Conservation (phyloP, 2,888 invertebrate species). For the Crepidodera aurea region DNA sequence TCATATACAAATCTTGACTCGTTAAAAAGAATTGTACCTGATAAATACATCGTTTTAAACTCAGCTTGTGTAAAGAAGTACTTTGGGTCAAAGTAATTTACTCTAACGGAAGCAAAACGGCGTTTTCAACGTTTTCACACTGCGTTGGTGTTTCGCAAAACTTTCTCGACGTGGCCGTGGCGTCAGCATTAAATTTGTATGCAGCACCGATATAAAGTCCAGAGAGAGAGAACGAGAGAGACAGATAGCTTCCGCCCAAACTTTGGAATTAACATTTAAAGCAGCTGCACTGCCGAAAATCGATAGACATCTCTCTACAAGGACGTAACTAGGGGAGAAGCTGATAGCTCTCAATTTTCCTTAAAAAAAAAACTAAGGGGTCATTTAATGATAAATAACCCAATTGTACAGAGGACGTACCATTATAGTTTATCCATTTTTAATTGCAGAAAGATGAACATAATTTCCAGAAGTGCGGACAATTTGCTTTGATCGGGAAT, state of each 20-base stretch:
- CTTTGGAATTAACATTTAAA: constrained; percentile 7
- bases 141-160: constrained; percentile 1
- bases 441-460: too few species aligned
- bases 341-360: too few species aligned
- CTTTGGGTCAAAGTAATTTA: constrained; percentile 4
- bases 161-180: not conserved
- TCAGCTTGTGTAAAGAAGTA: not conserved
- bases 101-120: not conserved
- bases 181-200: not conserved
- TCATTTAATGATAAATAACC: too few species aligned
- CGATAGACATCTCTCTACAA: not conserved
- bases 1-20: too few species aligned
- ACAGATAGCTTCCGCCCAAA: constrained; percentile 1
- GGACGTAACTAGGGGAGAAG: not conserved
- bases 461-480: too few species aligned
- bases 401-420: too few species aligned
- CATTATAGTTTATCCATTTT: too few species aligned
- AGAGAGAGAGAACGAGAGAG: not conserved
- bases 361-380: too few species aligned
- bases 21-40: too few species aligned
- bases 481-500: too few species aligned
- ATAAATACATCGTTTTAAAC: not conserved
- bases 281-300: constrained; percentile 10
- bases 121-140: not conserved
- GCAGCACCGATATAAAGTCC: not conserved